These are phyloP conservation scores for Junonia oenone DNA, from an alignment of 2,888 invertebrate species.

Conservation along the genomic window DNA sequence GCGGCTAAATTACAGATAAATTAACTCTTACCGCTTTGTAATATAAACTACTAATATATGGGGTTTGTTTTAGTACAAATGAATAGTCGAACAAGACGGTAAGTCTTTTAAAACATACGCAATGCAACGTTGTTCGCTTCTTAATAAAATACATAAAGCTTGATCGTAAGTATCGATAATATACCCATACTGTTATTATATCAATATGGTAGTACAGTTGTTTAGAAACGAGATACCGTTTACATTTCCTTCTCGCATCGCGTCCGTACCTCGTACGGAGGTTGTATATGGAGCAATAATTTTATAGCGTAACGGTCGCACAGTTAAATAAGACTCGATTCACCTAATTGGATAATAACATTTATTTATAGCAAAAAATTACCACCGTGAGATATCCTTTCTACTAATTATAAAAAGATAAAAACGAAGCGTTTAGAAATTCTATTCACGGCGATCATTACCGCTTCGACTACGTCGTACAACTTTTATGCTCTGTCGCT, in stretches of 20 bases:
- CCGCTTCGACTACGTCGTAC: not conserved
- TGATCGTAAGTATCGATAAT: not conserved
- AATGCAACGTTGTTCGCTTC: not conserved
- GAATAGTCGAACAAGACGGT: not conserved
- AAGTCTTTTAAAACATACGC: not conserved
- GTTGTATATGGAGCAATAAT: conserved; percentile 7
- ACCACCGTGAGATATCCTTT: not conserved
- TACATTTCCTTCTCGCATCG: not conserved
- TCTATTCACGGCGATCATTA: not conserved
- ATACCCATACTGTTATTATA: not conserved
- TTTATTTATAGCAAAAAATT: conserved; percentile 6
- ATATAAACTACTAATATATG: not conserved
- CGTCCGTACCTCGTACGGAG: not conserved
- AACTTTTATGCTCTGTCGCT: not conserved
- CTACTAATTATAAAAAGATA: not conserved
- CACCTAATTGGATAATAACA: conserved; percentile 8
- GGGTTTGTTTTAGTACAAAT: not conserved
- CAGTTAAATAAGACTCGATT: conserved; percentile 11
- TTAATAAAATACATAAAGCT: not conserved
- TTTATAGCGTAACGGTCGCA: conserved; percentile 7
- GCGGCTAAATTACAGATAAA: not conserved
- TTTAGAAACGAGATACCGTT: conserved; percentile 9
- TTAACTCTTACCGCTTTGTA: not conserved
- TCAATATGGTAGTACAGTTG: not conserved
- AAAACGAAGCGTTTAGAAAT: not conserved